Conservation (phyloP, 1,140 invertebrate species). For the Lasaia peninsularis region DNA sequence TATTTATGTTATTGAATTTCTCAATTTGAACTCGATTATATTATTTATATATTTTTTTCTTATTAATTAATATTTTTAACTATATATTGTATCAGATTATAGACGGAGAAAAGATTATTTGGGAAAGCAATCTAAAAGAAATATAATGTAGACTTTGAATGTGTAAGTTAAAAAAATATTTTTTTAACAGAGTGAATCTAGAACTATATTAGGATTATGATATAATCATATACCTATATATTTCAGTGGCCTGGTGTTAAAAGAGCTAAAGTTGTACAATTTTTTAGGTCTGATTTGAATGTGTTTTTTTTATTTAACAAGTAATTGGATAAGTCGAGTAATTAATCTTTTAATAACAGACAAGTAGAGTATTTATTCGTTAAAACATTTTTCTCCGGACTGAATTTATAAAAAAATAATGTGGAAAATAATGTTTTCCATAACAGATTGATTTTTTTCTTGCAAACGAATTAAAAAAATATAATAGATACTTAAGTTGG, state of each 20-base stretch:
- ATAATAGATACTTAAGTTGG: too few relatives aligned
- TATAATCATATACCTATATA: constrained; percentile 20
- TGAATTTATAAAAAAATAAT: too few relatives aligned
- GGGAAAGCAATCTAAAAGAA: background rate
- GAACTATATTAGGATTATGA: constrained; percentile 15
- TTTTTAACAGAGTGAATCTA: constrained; percentile 2
- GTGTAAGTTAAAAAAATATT: constrained; percentile 1
- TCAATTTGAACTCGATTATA: background rate
- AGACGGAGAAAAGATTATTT: background rate
- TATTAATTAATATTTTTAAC: background rate
- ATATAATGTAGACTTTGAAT: background rate
- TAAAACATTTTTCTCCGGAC: too few relatives aligned
- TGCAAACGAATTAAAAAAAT: too few relatives aligned
- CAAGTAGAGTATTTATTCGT: too few relatives aligned
- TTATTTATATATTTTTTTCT: background rate
- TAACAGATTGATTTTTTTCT: too few relatives aligned
- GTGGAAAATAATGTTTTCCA: too few relatives aligned
- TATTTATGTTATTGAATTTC: too few relatives aligned
- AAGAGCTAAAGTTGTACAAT: too few relatives aligned
- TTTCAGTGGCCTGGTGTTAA: background rate
- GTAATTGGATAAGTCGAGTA: background rate
- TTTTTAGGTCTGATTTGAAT: too few relatives aligned
- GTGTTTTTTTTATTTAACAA: too few relatives aligned
- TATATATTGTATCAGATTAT: background rate
- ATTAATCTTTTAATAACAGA: too few relatives aligned